A percentile compares a stretch with the other conserved stretches of the same genome.
Evolutionary conservation across 2,888 invertebrate genomes (phyloP).

Genomic region (Tetragonisca angustula): DNA sequence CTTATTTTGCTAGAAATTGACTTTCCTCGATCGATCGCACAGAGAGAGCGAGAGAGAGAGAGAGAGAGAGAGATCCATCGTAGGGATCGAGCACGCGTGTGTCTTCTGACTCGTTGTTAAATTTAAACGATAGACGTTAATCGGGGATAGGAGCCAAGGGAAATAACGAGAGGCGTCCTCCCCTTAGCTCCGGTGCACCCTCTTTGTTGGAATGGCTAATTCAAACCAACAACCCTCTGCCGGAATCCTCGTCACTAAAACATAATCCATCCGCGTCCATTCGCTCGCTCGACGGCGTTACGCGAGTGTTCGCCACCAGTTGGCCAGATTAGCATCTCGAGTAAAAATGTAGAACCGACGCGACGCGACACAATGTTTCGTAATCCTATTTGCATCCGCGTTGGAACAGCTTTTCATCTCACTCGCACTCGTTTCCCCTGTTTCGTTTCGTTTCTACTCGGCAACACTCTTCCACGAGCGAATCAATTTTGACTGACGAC

Average conservation of each 20-base stretch:
- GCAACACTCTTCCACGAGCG: too few relatives aligned
- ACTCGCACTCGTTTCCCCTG: too few relatives aligned
- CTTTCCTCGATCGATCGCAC: background rate
- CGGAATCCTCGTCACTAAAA: conserved; percentile 42
- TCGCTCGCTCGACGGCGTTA: background rate
- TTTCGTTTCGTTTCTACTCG: too few relatives aligned
- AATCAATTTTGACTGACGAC: too few relatives aligned
- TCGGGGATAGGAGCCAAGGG: conserved; percentile 56
- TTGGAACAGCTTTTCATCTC: too few relatives aligned
- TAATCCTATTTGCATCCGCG: too few relatives aligned
- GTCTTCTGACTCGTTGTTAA: conserved; percentile 31
- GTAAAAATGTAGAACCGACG: too few relatives aligned
- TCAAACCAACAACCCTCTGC: conserved; percentile 54
- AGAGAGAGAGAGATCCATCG: background rate
- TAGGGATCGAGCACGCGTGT: too few relatives aligned
- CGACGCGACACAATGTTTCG: too few relatives aligned
- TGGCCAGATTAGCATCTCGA: too few relatives aligned
- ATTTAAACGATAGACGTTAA: conserved; percentile 69
- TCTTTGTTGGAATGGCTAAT: conserved; percentile 54
- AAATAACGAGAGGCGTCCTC: conserved; percentile 51
- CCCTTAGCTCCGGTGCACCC: conserved; percentile 53
- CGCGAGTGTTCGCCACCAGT: too few relatives aligned
- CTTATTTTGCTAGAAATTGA: background rate
- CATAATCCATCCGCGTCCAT: conserved; percentile 22
- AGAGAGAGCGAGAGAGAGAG: background rate